Base-by-base conservation (phyloP, 2,113 vertebrate genomes). In the Nematolebias whitei region DNA sequence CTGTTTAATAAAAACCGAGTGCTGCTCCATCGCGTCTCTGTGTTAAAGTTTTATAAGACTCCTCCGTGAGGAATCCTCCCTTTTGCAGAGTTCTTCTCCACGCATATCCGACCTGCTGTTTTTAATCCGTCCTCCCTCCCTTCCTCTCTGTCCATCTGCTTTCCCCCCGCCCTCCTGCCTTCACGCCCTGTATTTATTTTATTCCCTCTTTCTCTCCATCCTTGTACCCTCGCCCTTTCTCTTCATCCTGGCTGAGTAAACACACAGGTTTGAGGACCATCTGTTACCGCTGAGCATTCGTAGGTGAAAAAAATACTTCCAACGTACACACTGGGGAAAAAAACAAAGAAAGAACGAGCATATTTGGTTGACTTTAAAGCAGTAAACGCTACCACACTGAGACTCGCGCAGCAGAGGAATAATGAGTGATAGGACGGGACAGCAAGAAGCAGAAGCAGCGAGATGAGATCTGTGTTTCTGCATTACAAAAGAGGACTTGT, bases 251-350 rank as follows among this genome's bases (percentile, higher is more conserved):
- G 55, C 85, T 80, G 79, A 82, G 80, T 64, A 88, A 87, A 88
- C 89, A 85, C 72, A 78, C 81, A 85, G 83, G 87, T 88, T 80
- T 68, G 78, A 74, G 29, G 81, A 78, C 89, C 89, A 90, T 89
- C 89, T 90, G 85, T 85, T 85, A 80, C 77, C 22, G 74, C 82
- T 74, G 72, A 85, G 74, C 78, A 45, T 62, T 72, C 74, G 66
- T 75, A 84, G 63, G 84, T 80, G 63, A 82, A 64, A 75, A 63
- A 39, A 62, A 20, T 39, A 23, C 32, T 16, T 45, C 38, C 24
- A 32, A 43, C 35, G 63, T 11, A 67, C 62, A 53, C 61, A n/a
- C n/a, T n/a, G n/a, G n/a, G n/a, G n/a, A 4, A 29, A 29, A 3
- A 29, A 4, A 29, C 26, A 29, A 29, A 29, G 26, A 29, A 4